Evolutionary conservation across 2,888 invertebrate species (phyloP).

Genomic region (Alcis repandata): DNA sequence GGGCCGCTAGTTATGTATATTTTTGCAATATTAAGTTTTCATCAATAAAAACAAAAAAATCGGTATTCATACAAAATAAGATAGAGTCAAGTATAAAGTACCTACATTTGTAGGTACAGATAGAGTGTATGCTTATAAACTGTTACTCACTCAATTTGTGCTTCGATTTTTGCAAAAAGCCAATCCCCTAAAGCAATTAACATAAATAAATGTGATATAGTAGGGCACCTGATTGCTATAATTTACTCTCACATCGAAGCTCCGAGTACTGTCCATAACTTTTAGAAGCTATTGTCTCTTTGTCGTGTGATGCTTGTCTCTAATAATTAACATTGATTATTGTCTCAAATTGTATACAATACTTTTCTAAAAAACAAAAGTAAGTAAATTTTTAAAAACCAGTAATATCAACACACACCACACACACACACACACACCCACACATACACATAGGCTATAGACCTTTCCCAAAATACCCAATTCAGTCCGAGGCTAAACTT

Average conservation of each 20-base stretch:
- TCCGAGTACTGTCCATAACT: constrained; percentile 65
- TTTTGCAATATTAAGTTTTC: no score
- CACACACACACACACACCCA: no score
- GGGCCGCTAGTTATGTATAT: no score
- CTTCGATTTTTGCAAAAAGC: constrained; percentile 6
- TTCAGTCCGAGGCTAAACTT: neutral
- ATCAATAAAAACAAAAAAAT: neutral
- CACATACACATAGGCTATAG: no score
- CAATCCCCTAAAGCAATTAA: constrained; percentile 28
- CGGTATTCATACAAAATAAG: neutral
- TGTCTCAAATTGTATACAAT: constrained; percentile 58
- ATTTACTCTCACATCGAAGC: constrained; percentile 57
- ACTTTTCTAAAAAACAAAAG: no score
- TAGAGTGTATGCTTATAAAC: neutral
- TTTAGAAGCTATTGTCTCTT: constrained; percentile 71
- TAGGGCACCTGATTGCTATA: constrained; percentile 64
- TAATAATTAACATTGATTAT: constrained; percentile 42
- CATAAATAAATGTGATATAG: constrained; percentile 40
- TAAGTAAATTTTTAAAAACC: no score
- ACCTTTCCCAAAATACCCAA: neutral
- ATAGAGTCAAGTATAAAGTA: no score
- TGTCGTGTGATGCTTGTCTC: constrained; percentile 58
- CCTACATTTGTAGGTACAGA: no score
- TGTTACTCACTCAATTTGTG: constrained; percentile 7
- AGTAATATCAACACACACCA: neutral